Conservation (phyloP, 2,113 vertebrate species). For the Melospiza georgiana region DNA sequence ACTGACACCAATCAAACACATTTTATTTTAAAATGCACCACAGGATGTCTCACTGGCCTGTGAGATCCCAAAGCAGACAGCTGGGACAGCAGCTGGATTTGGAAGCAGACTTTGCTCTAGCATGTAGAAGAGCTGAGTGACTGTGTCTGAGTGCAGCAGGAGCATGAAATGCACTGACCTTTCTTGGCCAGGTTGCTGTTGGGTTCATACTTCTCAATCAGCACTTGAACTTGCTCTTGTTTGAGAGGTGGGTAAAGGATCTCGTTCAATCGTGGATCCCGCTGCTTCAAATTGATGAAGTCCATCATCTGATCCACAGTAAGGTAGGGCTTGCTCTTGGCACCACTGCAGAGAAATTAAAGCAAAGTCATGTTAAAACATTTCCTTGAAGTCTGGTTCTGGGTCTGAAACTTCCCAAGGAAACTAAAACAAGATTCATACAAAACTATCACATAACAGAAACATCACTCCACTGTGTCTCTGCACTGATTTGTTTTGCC, state of each 20-base stretch:
- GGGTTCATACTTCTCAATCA: constrained; percentile 97
- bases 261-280: constrained; percentile 95
- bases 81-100: neutral
- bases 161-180: constrained; percentile 80
- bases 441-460: neutral
- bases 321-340: constrained; percentile 91
- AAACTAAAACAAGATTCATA: neutral
- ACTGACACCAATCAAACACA: neutral
- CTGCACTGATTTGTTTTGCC: neutral
- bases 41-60: neutral
- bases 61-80: neutral
- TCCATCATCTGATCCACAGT: constrained; percentile 96
- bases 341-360: constrained; percentile 79
- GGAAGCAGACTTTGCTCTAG: neutral
- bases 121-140: neutral
- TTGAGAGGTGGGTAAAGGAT: constrained; percentile 97
- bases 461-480: neutral
- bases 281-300: constrained; percentile 93
- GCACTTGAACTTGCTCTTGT: constrained; percentile 91
- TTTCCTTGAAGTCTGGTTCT: neutral
- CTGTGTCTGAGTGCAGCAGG: neutral
- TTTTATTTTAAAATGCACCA: neutral
- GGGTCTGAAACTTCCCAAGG: neutral
- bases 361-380: neutral
- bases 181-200: constrained; percentile 84